Evolutionary conservation across 92 coral and sea anemone species (phyloP).

Genomic region (Epizoanthus illoricatus): DNA sequence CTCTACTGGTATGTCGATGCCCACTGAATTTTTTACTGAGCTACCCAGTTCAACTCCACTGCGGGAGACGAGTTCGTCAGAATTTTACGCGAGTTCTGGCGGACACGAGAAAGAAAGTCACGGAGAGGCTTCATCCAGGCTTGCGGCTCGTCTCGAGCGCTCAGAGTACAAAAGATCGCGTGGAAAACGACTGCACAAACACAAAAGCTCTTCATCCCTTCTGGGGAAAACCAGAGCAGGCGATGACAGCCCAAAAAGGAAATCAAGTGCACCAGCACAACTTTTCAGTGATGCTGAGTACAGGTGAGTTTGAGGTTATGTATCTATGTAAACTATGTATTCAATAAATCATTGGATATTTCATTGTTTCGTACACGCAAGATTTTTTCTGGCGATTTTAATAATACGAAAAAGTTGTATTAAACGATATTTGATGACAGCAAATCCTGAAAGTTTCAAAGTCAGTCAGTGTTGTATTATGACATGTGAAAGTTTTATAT

Average conservation of each 20-base stretch:
- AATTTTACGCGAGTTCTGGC: conserved; percentile 63
- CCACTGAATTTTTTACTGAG: conserved; percentile 70
- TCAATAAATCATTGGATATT: background rate
- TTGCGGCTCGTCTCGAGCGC: conserved; percentile 91
- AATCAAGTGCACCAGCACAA: conserved; percentile 32
- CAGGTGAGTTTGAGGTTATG: background rate
- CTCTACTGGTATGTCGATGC: conserved; percentile 54
- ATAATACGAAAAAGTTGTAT: no score
- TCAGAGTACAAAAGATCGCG: conserved; percentile 95
- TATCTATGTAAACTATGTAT: background rate
- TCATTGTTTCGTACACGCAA: background rate
- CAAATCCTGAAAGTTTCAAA: background rate
- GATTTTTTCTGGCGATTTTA: background rate
- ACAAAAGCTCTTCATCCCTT: conserved; percentile 54
- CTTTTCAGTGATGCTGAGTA: conserved; percentile 13
- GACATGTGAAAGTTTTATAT: background rate
- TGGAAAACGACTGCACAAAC: conserved; percentile 71
- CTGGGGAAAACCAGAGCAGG: conserved; percentile 30
- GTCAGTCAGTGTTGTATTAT: background rate
- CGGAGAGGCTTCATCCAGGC: conserved; percentile 83
- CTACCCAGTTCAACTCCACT: conserved; percentile 66
- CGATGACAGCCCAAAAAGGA: conserved; percentile 33
- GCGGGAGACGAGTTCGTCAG: conserved; percentile 68
- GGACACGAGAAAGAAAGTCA: conserved; percentile 51
- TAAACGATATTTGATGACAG: background rate